phyloP scores from a whole-genome alignment of 2,797 vertebrate species.

The Darevskia mixta region DNA sequence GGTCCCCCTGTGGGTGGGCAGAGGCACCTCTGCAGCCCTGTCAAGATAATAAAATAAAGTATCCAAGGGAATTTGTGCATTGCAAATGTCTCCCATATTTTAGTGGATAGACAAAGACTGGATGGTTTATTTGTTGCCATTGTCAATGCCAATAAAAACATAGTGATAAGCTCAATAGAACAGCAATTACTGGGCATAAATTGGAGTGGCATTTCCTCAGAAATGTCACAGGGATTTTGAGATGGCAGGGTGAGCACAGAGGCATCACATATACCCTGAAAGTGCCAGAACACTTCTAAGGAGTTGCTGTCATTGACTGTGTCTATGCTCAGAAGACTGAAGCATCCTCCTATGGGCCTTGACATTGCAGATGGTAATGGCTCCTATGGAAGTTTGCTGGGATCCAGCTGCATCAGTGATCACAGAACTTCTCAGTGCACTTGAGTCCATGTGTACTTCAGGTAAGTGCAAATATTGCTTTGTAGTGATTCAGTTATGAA shows the following conservation, averaged over 20 bases:
- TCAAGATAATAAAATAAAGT: not conserved
- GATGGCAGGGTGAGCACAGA: not conserved
- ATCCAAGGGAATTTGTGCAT: not conserved
- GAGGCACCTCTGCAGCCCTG: not conserved
- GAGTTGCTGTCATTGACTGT: not conserved
- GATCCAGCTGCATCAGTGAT: conserved; percentile 23
- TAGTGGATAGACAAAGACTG: not conserved
- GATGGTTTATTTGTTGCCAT: not conserved
- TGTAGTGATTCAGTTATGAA: conserved; percentile 60
- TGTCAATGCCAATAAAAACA: not conserved
- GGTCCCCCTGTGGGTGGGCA: not conserved
- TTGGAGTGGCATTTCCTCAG: not conserved
- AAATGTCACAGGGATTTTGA: conserved; percentile 32
- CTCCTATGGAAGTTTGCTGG: not conserved
- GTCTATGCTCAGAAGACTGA: not conserved
- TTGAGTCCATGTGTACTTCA: conserved; percentile 46
- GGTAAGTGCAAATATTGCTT: conserved; percentile 8
- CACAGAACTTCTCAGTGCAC: conserved; percentile 26
- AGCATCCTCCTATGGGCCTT: conserved; percentile 20
- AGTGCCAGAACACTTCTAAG: not conserved
- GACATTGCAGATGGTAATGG: conserved; percentile 34
- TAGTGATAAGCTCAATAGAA: not conserved
- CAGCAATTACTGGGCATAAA: not conserved
- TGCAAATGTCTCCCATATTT: not conserved
- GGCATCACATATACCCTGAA: not conserved